Evolutionary conservation across 2,888 invertebrate genomes (phyloP), one percentile per base, ranked within the genome.

Genomic region (Liposcelis brunnea): DNA sequence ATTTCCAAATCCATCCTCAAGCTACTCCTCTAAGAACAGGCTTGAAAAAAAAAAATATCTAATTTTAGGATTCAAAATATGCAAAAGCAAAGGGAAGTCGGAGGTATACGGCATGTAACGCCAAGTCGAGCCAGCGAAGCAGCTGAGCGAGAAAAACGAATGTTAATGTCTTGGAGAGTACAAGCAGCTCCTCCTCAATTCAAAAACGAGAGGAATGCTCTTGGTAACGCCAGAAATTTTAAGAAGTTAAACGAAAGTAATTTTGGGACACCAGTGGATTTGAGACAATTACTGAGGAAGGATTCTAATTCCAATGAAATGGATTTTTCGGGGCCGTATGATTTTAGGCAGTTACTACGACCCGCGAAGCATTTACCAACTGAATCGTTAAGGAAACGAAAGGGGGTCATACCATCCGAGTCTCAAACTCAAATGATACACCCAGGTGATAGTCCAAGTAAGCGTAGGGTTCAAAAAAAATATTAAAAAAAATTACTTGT

Each of bases 351-450:
- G 53, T 58, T 78, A 11, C 58, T 80, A 2, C 62, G 75, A 50
- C 77, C 77, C 1, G 77, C 77, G 1, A 63, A 74, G 47, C 65
- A 67, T 49, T 72, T 76, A 2, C 78, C 79, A 0, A 80, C 79
- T 0, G 78, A 79, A 52, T 77, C 78, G 37, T 61, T 79, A 43
- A 65, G 77, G 16, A 77, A 77, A 55, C 64, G 75, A 14, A 75
- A 75, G 59, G 72, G 71, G 0, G 62, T 65, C 44, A 66, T 2
- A 62, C 63, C 31, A 63, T 65, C 53, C 64, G 66, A 51, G 65
- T 68, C 31, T 33, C 16, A 16, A 10, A 40, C 40, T 18, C 40
- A 16, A 6, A 21, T 19, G 19, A 21, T 40, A 18, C 40, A 40
- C 5, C 40, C 40, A 6, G 40, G 40, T 3, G 19, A 40, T 18